These are phyloP conservation scores for Chunga burmeisteri DNA, from an alignment of 2,113 vertebrate genomes.

Conservation along the genomic window DNA sequence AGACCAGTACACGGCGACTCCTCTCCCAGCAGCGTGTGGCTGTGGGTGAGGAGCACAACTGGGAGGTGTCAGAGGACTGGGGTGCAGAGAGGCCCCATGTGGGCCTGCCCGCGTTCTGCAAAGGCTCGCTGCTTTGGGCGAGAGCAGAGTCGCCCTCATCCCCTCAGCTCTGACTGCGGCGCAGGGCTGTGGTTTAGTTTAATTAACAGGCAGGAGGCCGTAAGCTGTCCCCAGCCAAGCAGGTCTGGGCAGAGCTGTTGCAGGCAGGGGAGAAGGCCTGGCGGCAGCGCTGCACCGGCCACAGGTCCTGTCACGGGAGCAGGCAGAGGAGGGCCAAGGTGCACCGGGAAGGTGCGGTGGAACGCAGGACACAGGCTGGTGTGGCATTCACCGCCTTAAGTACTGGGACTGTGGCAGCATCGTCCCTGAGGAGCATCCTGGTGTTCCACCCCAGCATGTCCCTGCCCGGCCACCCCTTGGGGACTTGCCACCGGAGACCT, in stretches of 20 bases:
- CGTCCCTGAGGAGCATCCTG: not conserved
- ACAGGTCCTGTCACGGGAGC: not conserved
- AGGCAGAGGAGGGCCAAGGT: accelerated
- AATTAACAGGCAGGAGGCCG: not conserved
- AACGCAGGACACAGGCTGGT: not conserved
- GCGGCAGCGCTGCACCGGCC: not conserved
- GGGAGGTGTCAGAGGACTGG: not conserved
- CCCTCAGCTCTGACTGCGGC: not conserved
- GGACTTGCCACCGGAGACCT: not conserved
- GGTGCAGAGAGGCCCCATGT: not conserved
- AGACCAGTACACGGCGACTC: not conserved
- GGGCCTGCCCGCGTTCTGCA: not conserved
- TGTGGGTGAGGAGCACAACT: no score
- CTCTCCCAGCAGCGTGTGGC: not conserved
- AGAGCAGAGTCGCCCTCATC: not conserved
- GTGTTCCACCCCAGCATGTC: not conserved
- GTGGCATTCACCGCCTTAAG: not conserved
- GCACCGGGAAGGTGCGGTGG: not conserved
- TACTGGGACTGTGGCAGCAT: not conserved
- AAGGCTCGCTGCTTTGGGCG: not conserved
- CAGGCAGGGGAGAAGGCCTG: no score
- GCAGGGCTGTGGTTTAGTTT: not conserved
- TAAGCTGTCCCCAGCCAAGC: not conserved
- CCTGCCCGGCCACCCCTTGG: not conserved
- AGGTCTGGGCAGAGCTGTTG: not conserved